These are phyloP conservation scores for Cerastis rubricosa DNA, from an alignment of 2,888 invertebrate species.

Conservation along the genomic window DNA sequence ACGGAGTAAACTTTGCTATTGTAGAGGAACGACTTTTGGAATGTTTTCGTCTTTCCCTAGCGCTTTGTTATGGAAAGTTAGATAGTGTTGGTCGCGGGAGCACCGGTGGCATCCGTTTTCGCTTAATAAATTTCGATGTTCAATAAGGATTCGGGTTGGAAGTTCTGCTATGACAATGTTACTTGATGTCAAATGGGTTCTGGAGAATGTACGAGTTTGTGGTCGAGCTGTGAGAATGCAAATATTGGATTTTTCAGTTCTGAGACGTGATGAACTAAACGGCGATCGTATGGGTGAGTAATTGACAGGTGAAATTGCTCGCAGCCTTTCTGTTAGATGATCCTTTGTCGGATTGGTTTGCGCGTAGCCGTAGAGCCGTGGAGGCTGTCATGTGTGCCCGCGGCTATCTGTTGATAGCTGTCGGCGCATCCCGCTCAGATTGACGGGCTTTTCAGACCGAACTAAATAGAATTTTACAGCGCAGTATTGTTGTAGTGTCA, in stretches of 20 bases:
- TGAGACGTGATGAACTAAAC: slow-evolving; percentile 59
- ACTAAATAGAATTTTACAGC: slow-evolving; percentile 77
- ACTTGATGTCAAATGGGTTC: slow-evolving; percentile 64
- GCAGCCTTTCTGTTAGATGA: slow-evolving; percentile 75
- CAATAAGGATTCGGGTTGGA: slow-evolving; percentile 70
- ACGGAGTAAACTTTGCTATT: slow-evolving; percentile 88
- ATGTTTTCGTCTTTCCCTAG: slow-evolving; percentile 77
- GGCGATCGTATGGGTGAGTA: slow-evolving; percentile 70
- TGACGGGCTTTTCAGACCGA: slow-evolving; percentile 75
- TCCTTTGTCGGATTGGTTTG: slow-evolving; percentile 78
- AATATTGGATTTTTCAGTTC: slow-evolving; percentile 57
- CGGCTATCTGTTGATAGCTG: slow-evolving; percentile 81
- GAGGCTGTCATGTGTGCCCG: slow-evolving; percentile 73
- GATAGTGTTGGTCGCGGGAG: slow-evolving; percentile 81
- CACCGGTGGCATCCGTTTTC: slow-evolving; percentile 77
- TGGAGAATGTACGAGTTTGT: slow-evolving; percentile 58
- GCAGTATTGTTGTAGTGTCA: slow-evolving; percentile 61
- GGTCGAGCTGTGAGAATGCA: slow-evolving; percentile 54
- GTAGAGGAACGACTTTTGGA: slow-evolving; percentile 85
- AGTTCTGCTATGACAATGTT: slow-evolving; percentile 68
- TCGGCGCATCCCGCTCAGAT: slow-evolving; percentile 75
- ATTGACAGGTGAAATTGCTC: slow-evolving; percentile 77
- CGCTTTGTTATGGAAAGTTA: slow-evolving; percentile 83
- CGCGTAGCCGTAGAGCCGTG: slow-evolving; percentile 65
- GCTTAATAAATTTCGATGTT: slow-evolving; percentile 77